Percentiles rank a stretch among this genome's conserved stretches.
Conservation (phyloP, 2,113 vertebrate species). For the Leucopternis melanops region DNA sequence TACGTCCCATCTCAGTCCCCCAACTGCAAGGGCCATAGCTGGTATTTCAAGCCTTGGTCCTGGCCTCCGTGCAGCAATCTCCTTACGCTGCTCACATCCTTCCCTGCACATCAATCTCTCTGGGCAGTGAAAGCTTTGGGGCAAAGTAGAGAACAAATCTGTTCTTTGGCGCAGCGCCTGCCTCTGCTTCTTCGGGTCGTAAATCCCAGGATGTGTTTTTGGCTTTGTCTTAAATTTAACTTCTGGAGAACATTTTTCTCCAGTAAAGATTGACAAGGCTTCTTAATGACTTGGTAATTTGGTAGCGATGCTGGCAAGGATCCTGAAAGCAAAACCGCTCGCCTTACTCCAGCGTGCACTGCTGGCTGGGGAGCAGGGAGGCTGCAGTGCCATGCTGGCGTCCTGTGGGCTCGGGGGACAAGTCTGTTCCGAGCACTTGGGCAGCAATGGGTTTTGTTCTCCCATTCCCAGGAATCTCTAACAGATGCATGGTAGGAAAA, state of each 20-base stretch:
- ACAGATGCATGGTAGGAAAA: neutral
- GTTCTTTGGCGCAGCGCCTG: neutral
- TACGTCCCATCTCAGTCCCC: neutral
- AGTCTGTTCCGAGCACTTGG: neutral
- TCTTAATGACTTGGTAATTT: neutral
- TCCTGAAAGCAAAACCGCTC: neutral
- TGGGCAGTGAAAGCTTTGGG: neutral
- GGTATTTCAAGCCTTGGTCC: neutral
- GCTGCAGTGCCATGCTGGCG: accelerated
- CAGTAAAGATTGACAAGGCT: neutral
- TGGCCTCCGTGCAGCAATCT: neutral
- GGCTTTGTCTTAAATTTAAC: neutral
- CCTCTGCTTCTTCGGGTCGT: neutral
- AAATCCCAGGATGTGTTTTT: neutral
- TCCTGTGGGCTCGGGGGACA: neutral
- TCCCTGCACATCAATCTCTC: neutral
- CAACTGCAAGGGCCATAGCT: neutral
- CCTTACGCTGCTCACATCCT: neutral
- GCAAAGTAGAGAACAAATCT: neutral
- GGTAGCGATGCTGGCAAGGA: neutral
- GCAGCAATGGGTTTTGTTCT: neutral
- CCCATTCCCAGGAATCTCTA: neutral
- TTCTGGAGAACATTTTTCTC: neutral
- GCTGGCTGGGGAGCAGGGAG: neutral
- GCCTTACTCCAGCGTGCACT: accelerated